A percentile compares a stretch with the other conserved stretches of the same genome.
Evolutionary conservation across 2,888 invertebrate genomes (phyloP).

Genomic region (Epinotia brunnichana): DNA sequence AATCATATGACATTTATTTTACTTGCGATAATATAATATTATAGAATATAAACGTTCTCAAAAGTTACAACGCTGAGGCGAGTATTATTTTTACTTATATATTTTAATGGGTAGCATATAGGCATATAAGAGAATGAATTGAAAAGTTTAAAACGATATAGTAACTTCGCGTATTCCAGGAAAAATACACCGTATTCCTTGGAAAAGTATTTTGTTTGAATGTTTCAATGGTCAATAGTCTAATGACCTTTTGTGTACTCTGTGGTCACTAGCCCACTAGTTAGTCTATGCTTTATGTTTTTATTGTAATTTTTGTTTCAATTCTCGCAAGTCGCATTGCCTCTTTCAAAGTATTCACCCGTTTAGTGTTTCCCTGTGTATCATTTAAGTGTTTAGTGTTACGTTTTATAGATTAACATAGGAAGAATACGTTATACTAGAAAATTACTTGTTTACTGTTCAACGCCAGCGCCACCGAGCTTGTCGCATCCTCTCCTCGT

Average conservation of each 20-base stretch:
- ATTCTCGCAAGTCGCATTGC: constrained; percentile 47
- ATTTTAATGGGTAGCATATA: too few species aligned
- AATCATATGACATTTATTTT: background rate
- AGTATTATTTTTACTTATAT: too few species aligned
- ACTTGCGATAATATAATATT: background rate
- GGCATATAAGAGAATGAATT: too few species aligned
- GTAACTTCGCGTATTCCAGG: too few species aligned
- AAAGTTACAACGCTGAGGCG: too few species aligned
- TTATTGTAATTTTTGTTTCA: constrained; percentile 43
- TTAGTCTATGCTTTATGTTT: constrained; percentile 46
- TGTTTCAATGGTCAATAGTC: background rate
- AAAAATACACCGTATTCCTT: too few species aligned
- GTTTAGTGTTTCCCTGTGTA: constrained; percentile 11
- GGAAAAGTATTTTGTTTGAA: too few species aligned
- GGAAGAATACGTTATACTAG: background rate
- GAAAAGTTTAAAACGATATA: too few species aligned
- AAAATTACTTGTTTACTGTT: constrained; percentile 4
- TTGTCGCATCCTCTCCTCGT: constrained; percentile 46
- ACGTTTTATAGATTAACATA: constrained; percentile 15
- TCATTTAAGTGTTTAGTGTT: constrained; percentile 8
- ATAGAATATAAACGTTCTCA: too few species aligned
- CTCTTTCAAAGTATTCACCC: constrained; percentile 4
- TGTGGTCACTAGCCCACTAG: constrained; percentile 10
- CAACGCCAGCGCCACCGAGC: constrained; percentile 11
- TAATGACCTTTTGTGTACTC: background rate